Percentiles rank a stretch among this genome's conserved stretches.
Conservation (phyloP, 1,140 invertebrate species). For the Drosophila bocki region DNA sequence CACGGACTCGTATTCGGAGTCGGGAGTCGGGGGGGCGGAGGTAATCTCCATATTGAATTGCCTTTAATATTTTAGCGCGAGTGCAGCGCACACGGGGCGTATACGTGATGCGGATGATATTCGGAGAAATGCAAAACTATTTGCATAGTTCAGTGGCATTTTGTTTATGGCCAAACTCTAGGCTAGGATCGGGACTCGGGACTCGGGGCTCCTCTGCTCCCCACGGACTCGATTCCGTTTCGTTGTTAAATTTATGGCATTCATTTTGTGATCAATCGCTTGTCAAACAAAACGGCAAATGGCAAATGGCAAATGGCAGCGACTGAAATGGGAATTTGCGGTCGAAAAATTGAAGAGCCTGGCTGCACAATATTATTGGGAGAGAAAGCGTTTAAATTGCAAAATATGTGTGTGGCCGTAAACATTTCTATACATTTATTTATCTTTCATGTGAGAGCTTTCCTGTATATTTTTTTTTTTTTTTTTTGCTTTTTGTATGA, state of each 20-base stretch:
- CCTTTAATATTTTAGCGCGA: slow-evolving; percentile 66
- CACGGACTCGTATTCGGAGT: not conserved
- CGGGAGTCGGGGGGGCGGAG: not conserved
- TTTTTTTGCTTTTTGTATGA: not conserved
- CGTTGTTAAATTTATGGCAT: slow-evolving; percentile 68
- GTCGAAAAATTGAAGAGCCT: slow-evolving; percentile 51
- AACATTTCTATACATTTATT: slow-evolving; percentile 44
- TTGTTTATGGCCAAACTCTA: slow-evolving; percentile 25
- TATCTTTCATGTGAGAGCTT: slow-evolving; percentile 30
- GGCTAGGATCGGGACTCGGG: not conserved
- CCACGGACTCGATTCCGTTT: not conserved
- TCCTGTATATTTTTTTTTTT: not conserved
- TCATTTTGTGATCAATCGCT: slow-evolving; percentile 73
- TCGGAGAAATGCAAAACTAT: slow-evolving; percentile 70
- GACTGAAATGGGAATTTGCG: slow-evolving; percentile 74
- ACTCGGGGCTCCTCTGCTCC: not conserved
- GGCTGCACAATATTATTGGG: slow-evolving; percentile 27
- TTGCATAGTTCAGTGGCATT: slow-evolving; percentile 73
- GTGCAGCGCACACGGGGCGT: slow-evolving; percentile 54
- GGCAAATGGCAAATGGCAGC: slow-evolving; percentile 48
- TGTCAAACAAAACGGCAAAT: slow-evolving; percentile 57
- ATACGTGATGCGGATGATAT: slow-evolving; percentile 59
- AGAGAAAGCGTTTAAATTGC: slow-evolving; percentile 41
- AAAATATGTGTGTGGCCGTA: slow-evolving; percentile 18
- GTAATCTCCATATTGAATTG: slow-evolving; percentile 75